Evolutionary conservation across 2,888 invertebrate species (phyloP), one percentile per base, ranked within the genome.

Genomic region (Mythimna pallens): DNA sequence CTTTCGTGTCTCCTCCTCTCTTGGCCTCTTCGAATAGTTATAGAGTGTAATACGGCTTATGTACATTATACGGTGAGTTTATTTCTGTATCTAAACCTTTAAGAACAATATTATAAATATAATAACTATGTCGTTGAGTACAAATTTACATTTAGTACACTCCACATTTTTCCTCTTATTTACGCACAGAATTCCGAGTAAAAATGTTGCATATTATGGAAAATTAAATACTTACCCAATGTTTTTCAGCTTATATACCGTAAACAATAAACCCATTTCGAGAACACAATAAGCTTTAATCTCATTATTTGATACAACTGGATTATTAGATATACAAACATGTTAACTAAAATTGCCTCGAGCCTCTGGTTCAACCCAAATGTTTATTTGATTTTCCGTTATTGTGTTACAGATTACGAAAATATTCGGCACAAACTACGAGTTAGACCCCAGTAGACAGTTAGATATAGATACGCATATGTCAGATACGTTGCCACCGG

Each of bases 31-130:
- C 94, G 98, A 70, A 97, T 98, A 83, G 95, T 98, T 65, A 97
- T 98, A 83, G 98, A 98, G 90, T 98, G 97, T 94, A 98, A 98
- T 90, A 98, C 98, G 9, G 98, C 98, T 65, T 97, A 98, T 90
- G 97, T 98, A 55, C 98, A 98, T 92, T 98, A 98, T 91, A 98
- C 98, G 94, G 98, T 98, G 89, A 92, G 93, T 76, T 43, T 0
- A 34, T 5, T 55, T 22, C 12, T 20, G 12, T 54, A 8, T 0
- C 8, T 30, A 9, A 22, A 59, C n/a, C 4, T 43, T 34, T 0
- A 34, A 25, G 4, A 10, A 59, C 0, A 52, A 22, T 59, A 25
- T 9, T 52, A 36, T 1, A 43, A 43, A 43, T 43, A 43, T 14
- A 36, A 40, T 8, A 50, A 6, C 47, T 17, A 47, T 1, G 7